A percentile compares a stretch with the other conserved stretches of the same genome.
Conservation (phyloP, 23 tunicate species). For the Clavelina lepadiformis region DNA sequence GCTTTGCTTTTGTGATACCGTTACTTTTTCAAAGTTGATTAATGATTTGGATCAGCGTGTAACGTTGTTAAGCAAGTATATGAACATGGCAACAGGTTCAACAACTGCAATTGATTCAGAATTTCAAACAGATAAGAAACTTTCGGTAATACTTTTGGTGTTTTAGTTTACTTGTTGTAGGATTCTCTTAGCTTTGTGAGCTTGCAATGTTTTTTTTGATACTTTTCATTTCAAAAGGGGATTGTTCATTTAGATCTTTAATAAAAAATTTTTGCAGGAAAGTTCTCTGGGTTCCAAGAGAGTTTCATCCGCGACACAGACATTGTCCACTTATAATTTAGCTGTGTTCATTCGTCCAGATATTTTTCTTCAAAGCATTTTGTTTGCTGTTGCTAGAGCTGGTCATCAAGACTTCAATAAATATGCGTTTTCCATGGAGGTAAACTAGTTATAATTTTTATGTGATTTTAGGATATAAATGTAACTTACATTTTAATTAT, state of each 20-base stretch:
- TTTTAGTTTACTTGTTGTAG: no score
- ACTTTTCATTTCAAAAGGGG: no score
- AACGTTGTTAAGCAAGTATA: constrained; percentile 26
- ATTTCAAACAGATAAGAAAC: no score
- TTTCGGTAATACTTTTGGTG: no score
- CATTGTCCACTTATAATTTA: constrained; percentile 35
- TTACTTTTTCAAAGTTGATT: constrained; percentile 21
- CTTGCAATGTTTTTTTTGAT: no score
- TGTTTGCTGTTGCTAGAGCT: constrained; percentile 43
- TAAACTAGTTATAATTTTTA: not conserved
- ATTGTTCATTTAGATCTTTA: no score
- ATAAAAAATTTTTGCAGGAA: no score
- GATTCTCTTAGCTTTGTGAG: no score
- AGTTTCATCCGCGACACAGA: constrained; percentile 37
- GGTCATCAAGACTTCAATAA: constrained; percentile 42
- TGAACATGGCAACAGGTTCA: constrained; percentile 17
- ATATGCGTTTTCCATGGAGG: constrained; percentile 32
- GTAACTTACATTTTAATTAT: not conserved
- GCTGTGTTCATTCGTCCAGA: constrained; percentile 67
- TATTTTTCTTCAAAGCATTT: constrained; percentile 38
- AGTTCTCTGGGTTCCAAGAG: constrained; percentile 2
- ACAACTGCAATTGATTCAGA: not conserved
- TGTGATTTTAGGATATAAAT: not conserved
- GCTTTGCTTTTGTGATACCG: constrained; percentile 16
- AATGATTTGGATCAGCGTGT: constrained; percentile 18